Evolutionary conservation across 2,888 invertebrate species (phyloP).

Genomic region (Drosophila sordidula): DNA sequence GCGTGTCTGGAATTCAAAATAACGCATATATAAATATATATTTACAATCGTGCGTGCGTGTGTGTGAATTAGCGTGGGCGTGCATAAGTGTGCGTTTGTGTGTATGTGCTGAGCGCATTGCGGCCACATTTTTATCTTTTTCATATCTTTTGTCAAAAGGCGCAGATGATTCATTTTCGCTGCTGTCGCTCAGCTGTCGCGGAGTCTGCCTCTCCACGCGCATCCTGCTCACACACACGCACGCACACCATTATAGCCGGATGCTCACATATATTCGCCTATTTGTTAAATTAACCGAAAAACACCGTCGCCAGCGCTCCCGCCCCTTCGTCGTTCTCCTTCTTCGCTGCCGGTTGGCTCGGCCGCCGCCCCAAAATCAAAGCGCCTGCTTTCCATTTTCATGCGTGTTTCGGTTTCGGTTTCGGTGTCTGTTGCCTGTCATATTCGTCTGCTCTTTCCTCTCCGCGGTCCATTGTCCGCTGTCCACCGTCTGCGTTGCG

Average conservation of each 20-base stretch:
- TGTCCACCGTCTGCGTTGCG: background rate
- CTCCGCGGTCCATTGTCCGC: background rate
- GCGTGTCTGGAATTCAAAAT: conserved; percentile 72
- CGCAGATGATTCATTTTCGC: conserved; percentile 60
- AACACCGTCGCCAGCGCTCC: conserved; percentile 10
- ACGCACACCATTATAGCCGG: background rate
- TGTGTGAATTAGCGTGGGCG: conserved; percentile 6
- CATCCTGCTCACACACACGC: conserved; percentile 45
- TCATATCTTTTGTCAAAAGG: conserved; percentile 52
- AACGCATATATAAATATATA: conserved; percentile 41
- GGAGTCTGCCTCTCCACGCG: conserved; percentile 24
- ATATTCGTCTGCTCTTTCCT: conserved; percentile 31
- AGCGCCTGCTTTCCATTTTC: conserved; percentile 55
- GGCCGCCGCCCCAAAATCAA: conserved; percentile 37
- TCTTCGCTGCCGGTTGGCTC: conserved; percentile 31
- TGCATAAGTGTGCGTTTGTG: conserved; percentile 7
- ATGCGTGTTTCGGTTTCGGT: conserved; percentile 41
- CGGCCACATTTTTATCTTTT: conserved; percentile 54
- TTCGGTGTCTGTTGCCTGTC: conserved; percentile 42
- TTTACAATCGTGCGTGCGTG: conserved; percentile 28
- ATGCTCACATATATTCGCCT: conserved; percentile 40
- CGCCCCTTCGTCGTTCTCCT: background rate
- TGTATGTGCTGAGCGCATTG: conserved; percentile 13
- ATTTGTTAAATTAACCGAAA: conserved; percentile 70
- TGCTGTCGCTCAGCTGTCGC: conserved; percentile 55